These are phyloP conservation scores for Auanema freiburgensis DNA, from an alignment of 2,888 invertebrate species.

Conservation along the genomic window DNA sequence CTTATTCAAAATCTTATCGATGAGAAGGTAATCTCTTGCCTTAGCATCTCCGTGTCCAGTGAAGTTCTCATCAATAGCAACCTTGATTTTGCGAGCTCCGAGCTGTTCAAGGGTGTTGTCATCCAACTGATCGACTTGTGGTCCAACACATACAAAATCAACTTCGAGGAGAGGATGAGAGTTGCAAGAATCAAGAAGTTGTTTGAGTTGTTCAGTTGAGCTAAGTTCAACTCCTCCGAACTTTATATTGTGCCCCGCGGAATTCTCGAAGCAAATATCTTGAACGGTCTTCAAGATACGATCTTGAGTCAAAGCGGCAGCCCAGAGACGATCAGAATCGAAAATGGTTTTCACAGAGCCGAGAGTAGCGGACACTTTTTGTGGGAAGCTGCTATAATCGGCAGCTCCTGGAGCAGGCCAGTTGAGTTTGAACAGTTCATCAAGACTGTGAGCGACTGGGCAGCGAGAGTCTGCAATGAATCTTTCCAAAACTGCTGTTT, in stretches of 20 bases:
- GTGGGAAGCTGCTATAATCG: slow-evolving; percentile 18
- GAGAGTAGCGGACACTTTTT: slow-evolving; percentile 43
- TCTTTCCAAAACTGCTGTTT: slow-evolving; percentile 25
- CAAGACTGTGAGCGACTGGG: slow-evolving; percentile 50
- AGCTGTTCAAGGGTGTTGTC: slow-evolving; percentile 59
- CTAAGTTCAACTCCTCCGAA: slow-evolving; percentile 58
- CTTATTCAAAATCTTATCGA: slow-evolving; percentile 58
- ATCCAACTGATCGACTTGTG: slow-evolving; percentile 56
- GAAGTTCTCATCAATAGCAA: slow-evolving; percentile 45
- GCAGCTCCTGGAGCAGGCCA: no score
- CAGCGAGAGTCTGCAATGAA: slow-evolving; percentile 56
- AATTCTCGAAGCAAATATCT: slow-evolving; percentile 64
- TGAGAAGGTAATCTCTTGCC: slow-evolving; percentile 57
- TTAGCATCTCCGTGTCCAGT: slow-evolving; percentile 49
- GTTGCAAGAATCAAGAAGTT: slow-evolving; percentile 47
- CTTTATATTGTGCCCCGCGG: slow-evolving; percentile 58
- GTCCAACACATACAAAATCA: slow-evolving; percentile 28
- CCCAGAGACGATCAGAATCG: slow-evolving; percentile 60
- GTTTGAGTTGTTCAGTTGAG: slow-evolving; percentile 54
- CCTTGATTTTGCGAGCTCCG: slow-evolving; percentile 51
- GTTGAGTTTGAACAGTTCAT: slow-evolving; percentile 22
- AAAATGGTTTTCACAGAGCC: slow-evolving; percentile 50
- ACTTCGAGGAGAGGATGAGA: slow-evolving; percentile 62
- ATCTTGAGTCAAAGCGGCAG: slow-evolving; percentile 50
- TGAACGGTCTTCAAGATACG: slow-evolving; percentile 56